Evolutionary conservation across 2,113 vertebrate genomes (phyloP), one percentile per base, ranked within the genome.

Genomic region (Oryzias woworae): DNA sequence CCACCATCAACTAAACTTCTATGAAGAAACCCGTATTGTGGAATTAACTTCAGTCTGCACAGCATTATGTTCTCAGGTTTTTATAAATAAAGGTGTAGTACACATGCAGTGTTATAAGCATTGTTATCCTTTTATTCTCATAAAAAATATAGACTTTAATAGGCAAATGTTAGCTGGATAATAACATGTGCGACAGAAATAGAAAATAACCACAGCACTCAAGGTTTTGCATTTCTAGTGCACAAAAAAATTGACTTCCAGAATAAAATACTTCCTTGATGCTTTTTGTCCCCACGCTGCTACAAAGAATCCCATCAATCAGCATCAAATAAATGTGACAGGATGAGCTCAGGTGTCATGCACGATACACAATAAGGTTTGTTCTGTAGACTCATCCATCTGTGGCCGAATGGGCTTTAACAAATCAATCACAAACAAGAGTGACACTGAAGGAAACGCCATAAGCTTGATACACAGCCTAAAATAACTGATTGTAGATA

Each of bases 1-100:
- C 56, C 66, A 72, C 41, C 58, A 61, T 58, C 41, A 87, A 81
- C n/a, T 85, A 87, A 77, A 87, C 55, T 13, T 65, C 60, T 66
- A 52, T 73, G 46, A 62, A 60, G 49, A 66, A 43, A 49, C 14
- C 48, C 28, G 56, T 54, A 50, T 36, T 12, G 36, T 36, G 12
- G 36, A 36, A 36, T 36, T 10, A 36, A 36, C 36, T 12, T 12
- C 2, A 36, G 2, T 36, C 36, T 28, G 26, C 26, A 28, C 26
- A 28, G 26, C 26, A 5, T 28, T 28, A 28, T 7, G 5, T 28
- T 28, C 5, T 28, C 26, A 28, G 26, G 26, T 28, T 28, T 28
- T 28, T 75, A 80, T 78, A 84, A 82, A 84, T 84, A 82, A 74
- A 74, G 78, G 71, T 76, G 45, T 3, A 58, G 52, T 54, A 45